Base-by-base conservation (phyloP, 2,113 vertebrate species). In the Elaphurus davidianus region DNA sequence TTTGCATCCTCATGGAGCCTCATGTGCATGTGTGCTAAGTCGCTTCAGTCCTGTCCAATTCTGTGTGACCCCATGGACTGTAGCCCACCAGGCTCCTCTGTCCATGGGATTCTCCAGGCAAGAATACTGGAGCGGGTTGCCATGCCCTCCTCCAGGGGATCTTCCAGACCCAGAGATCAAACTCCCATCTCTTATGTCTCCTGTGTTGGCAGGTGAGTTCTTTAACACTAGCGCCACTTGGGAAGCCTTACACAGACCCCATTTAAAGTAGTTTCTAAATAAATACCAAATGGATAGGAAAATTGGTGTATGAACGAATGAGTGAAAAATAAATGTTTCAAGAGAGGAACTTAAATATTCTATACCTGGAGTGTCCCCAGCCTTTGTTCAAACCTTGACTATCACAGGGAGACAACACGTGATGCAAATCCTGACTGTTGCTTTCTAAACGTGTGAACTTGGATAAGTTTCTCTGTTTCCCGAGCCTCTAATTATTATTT, bases 211-310 rank as follows among this genome's bases (percentile, higher is more conserved):
- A 40, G 67, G 5, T 71, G 19, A 23, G n/a, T 71, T 76, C 23
- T 14, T 43, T 43, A 74, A 12, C 40, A 12, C n/a, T 71, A 23
- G 36, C 0, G 5, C 28, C 36, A 43, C 10, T 13, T 43, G 21
- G 67, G 36, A 74, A 85, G 33, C 1, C 50, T 83, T 59, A 27
- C 43, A 57, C 30, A 84, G 81, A 36, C 33, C 9, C 6, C 47
- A n/a, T 76, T 85, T n/a, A 95, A 90, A 86, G 28, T 84, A 43
- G 19, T 11, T 95, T 90, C 40, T 90, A 84, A 95, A 91, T 87
- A 88, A 90, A 97, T 89, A 55, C 33, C 96, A 21, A 78, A 12
- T 50, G 12, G 27, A 54, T 71, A 10, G 3, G 83, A 57, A 89
- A 62, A 21, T 27, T 28, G 13, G 23, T 79, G 27, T 36, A 45